Percentiles rank a stretch among this genome's conserved stretches.
Conservation (phyloP, 1,140 invertebrate species). For the Trichonephila clavipes region DNA sequence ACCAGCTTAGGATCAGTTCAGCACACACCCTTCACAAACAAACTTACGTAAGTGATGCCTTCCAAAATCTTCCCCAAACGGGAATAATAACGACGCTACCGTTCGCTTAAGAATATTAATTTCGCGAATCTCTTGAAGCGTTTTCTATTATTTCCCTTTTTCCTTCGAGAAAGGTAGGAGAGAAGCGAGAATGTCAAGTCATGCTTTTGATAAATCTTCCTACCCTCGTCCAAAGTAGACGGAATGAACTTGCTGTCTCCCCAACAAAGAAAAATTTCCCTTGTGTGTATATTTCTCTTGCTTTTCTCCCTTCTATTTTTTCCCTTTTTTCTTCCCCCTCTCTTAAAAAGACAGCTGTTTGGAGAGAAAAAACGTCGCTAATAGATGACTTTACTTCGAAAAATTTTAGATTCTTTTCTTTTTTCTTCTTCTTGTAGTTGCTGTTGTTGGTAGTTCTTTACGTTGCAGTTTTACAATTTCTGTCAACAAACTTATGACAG, state of each 20-base stretch:
- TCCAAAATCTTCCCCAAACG: too few relatives aligned
- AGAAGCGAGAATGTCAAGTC: not conserved
- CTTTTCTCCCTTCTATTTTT: not conserved
- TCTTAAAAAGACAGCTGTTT: not conserved
- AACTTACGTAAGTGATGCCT: too few relatives aligned
- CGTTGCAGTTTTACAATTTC: not conserved
- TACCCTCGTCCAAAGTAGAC: not conserved
- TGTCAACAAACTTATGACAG: conserved; percentile 22
- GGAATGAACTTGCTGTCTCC: conserved; percentile 1
- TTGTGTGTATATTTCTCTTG: not conserved
- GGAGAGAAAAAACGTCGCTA: not conserved
- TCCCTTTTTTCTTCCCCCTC: not conserved
- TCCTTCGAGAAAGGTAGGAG: not conserved
- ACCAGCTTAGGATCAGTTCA: too few relatives aligned
- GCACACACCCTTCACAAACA: too few relatives aligned
- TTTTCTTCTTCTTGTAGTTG: not conserved
- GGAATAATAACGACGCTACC: too few relatives aligned
- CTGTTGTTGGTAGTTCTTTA: not conserved
- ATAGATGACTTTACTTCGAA: conserved; percentile 8
- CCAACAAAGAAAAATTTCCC: conserved; percentile 14
- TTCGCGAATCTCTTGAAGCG: not conserved
- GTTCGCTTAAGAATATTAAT: too few relatives aligned
- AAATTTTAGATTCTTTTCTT: not conserved
- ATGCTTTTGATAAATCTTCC: conserved; percentile 29
- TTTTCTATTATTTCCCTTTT: not conserved